Base-by-base conservation (phyloP, 2,113 vertebrate species). In the Pipa parva region DNA sequence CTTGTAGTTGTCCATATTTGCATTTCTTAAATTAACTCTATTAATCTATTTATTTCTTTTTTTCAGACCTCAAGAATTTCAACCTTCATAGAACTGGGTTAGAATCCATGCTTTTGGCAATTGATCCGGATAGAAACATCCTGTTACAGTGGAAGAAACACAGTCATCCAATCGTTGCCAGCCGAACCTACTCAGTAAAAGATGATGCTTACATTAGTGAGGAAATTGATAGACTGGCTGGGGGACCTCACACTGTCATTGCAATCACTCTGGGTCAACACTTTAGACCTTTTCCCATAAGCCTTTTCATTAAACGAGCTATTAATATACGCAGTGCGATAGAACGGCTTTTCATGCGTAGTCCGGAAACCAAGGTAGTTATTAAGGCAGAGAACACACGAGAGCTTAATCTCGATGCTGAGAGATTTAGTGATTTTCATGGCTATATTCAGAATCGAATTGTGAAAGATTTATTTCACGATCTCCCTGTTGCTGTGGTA, bases 41-140 rank as follows among this genome's bases (percentile, higher is more conserved):
- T 51, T 22, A 50, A 22, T 18, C 0, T 2, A 6, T 17, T 7
- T 57, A 10, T 20, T 28, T 33, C 7, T 46, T 18, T 48, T 28
- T 29, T 46, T 48, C 50, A 21, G 3, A 48, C 29, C 22, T 67
- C 2, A 24, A 46, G 24, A 28, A 1, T 13, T 63, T 63, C n/a
- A 17, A 54, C 52, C 50, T 63, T 4, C 50, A 63, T 21, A 58
- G 62, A 39, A 13, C 26, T 21, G 75, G 75, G 52, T 71, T 69
- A 22, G 1, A 75, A 10, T 33, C 17, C 13, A 22, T 64, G n/a
- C 64, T 74, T 3, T 20, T 78, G 24, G 68, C 50, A 72, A 37
- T 77, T 26, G 76, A 81, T 36, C 49, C 60, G 29, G 45, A 58
- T 3, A 63, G 56, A 13, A 79, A 73, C 15, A 74, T 79, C 37